Evolutionary conservation across 2,113 vertebrate species (phyloP).

Genomic region (Paraplagusia blochii): DNA sequence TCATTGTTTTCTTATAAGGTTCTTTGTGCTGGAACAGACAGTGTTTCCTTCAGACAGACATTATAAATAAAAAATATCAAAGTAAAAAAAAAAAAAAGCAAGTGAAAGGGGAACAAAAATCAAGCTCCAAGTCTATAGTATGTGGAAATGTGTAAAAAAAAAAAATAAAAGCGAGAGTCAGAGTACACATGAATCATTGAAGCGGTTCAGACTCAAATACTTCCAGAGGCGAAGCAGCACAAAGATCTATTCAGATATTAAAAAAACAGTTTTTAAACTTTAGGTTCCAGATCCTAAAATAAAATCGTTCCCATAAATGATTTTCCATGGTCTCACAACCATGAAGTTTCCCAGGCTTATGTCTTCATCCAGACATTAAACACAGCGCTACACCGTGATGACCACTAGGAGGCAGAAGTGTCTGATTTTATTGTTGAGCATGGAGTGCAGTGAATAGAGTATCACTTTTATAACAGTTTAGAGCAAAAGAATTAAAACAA

Average conservation of each 20-base stretch:
- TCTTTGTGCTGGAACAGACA: slow-evolving; percentile 38
- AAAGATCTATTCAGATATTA: background rate
- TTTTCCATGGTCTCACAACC: background rate
- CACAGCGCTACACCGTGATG: slow-evolving; percentile 5
- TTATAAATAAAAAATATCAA: slow-evolving; percentile 23
- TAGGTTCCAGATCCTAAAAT: background rate
- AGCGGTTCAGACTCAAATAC: too few species aligned
- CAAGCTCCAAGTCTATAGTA: too few species aligned
- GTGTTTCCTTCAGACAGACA: slow-evolving; percentile 50
- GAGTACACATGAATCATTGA: too few species aligned
- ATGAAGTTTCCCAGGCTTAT: background rate
- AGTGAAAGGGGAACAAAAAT: background rate
- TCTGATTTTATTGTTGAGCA: slow-evolving; percentile 19
- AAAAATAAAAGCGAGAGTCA: slow-evolving; percentile 1
- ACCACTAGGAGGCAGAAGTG: slow-evolving; percentile 68
- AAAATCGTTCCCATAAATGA: background rate
- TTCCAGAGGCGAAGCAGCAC: too few species aligned
- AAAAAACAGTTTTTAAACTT: background rate
- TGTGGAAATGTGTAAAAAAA: background rate
- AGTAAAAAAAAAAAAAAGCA: too few species aligned
- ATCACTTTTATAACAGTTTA: background rate
- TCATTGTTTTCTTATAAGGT: slow-evolving; percentile 27
- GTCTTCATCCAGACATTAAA: background rate
- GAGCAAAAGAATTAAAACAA: background rate
- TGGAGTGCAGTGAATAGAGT: background rate